Conservation (phyloP, 1,140 invertebrate genomes). For the Drosophila bocqueti region DNA sequence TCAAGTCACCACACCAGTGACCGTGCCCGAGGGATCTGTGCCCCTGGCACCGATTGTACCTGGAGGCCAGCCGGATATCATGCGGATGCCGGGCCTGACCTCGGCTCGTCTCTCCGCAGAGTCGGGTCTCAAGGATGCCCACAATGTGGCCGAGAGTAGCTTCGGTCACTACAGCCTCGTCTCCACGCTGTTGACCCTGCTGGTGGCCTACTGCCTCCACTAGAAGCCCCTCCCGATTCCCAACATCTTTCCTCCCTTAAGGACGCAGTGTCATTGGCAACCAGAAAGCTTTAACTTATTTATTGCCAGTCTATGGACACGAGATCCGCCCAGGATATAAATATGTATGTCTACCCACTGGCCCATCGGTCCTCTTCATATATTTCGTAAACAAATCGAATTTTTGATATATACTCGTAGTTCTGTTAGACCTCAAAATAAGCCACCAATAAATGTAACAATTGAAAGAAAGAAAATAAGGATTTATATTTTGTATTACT, state of each 20-base stretch:
- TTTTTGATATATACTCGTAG: conserved; percentile 60
- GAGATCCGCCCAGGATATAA: background rate
- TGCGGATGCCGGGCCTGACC: conserved; percentile 75
- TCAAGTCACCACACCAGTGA: conserved; percentile 54
- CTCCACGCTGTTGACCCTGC: conserved; percentile 52
- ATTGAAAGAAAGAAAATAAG: conserved; percentile 3
- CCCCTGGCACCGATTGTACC: conserved; percentile 83
- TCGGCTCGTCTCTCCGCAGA: conserved; percentile 64
- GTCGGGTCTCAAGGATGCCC: conserved; percentile 62
- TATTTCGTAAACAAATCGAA: conserved; percentile 62
- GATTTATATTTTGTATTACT: background rate
- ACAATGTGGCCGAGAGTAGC: conserved; percentile 25
- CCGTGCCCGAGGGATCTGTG: conserved; percentile 85
- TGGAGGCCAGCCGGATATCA: conserved; percentile 80
- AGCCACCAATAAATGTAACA: conserved; percentile 41
- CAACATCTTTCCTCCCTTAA: conserved; percentile 1
- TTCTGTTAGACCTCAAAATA: conserved; percentile 41
- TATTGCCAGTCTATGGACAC: conserved; percentile 30
- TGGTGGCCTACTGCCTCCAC: conserved; percentile 66
- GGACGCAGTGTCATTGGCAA: conserved; percentile 19
- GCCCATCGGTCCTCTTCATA: conserved; percentile 14
- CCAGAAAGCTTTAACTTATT: conserved; percentile 42
- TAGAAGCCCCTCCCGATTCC: conserved; percentile 21
- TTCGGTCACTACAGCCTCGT: conserved; percentile 38
- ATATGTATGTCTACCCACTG: background rate